A percentile compares a stretch with the other conserved stretches of the same genome.
Conservation (phyloP, 1,140 invertebrate species). For the Medauroidea extradentata region DNA sequence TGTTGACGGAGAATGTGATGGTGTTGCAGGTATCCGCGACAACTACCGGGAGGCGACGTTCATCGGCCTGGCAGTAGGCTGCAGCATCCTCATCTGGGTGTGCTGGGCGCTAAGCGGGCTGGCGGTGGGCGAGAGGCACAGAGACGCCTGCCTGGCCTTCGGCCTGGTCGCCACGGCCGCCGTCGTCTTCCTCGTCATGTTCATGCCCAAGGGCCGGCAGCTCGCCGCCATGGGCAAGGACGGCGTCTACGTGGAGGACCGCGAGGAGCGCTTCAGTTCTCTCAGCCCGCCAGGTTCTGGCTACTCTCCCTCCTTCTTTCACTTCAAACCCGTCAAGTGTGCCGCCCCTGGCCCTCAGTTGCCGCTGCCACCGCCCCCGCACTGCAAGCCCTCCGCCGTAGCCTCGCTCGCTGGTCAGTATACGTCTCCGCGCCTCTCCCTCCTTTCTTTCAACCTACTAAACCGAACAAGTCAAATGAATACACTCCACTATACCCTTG, state of each 20-base stretch:
- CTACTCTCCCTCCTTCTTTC: conserved; percentile 85
- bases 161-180: conserved; percentile 77
- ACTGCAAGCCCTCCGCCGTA: conserved; percentile 36
- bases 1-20: too few species aligned
- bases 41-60: conserved; percentile 88
- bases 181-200: conserved; percentile 87
- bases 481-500: too few species aligned
- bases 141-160: conserved; percentile 83
- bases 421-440: too few species aligned
- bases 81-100: conserved; percentile 81
- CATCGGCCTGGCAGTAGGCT: conserved; percentile 79
- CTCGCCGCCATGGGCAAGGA: conserved; percentile 83
- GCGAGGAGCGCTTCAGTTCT: conserved; percentile 70
- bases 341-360: conserved; percentile 3
- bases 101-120: conserved; percentile 73
- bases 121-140: conserved; percentile 67
- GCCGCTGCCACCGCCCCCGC: not conserved
- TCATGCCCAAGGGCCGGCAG: conserved; percentile 88
- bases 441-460: too few species aligned
- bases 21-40: conserved; percentile 64
- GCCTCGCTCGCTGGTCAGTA: conserved; percentile 49
- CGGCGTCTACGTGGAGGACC: conserved; percentile 70
- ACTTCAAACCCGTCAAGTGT: conserved; percentile 79
- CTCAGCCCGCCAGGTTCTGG: conserved; percentile 70
- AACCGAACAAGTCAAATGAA: too few species aligned